These are phyloP conservation scores for Andrena marginata DNA, from an alignment of 2,888 invertebrate species.

Conservation along the genomic window DNA sequence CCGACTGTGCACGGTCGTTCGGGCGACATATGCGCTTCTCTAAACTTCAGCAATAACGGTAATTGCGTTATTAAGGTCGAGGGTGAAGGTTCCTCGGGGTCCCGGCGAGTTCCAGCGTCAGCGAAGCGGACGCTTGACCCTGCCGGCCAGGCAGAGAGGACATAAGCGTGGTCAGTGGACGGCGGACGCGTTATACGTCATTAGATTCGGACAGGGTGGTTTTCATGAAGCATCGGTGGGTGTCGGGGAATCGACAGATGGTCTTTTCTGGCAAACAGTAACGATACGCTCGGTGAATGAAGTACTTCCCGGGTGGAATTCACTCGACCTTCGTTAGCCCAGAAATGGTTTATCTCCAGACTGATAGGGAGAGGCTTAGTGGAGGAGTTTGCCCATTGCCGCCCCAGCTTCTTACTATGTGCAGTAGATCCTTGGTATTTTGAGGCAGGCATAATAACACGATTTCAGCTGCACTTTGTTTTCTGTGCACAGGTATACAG, in stretches of 20 bases:
- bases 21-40: conserved; percentile 77
- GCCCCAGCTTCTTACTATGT: too few relatives aligned
- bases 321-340: conserved; percentile 28
- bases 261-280: conserved; percentile 73
- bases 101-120: conserved; percentile 71
- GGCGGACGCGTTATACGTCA: conserved; percentile 82
- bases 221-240: conserved; percentile 75
- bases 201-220: conserved; percentile 78
- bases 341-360: conserved; percentile 11
- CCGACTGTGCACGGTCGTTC: conserved; percentile 21
- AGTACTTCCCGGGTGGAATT: conserved; percentile 46
- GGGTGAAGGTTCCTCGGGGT: conserved; percentile 68
- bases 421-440: too few relatives aligned
- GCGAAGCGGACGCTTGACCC: conserved; percentile 82
- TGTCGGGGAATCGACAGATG: conserved; percentile 84
- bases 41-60: conserved; percentile 83
- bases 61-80: conserved; percentile 83
- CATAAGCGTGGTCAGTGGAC: conserved; percentile 74
- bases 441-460: too few relatives aligned
- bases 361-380: background rate
- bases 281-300: conserved; percentile 63
- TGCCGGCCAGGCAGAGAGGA: conserved; percentile 70
- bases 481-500: too few relatives aligned
- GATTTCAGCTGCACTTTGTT: too few relatives aligned
- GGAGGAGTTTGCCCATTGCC: too few relatives aligned